Conservation (phyloP, 1,140 invertebrate genomes). For the Lordiphosa collinella region DNA sequence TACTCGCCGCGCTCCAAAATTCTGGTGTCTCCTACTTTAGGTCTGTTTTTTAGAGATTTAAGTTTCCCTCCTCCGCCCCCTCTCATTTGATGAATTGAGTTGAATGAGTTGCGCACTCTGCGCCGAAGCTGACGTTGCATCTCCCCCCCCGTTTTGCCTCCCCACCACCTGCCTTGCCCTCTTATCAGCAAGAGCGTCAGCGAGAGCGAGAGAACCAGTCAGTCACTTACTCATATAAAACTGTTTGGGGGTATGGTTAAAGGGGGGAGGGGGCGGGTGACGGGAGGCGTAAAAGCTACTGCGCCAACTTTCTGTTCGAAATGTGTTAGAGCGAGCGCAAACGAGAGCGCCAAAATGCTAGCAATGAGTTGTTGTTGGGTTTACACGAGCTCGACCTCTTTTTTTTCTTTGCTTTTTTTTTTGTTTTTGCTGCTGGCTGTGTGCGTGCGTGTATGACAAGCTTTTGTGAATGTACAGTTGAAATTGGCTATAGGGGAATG, state of each 20-base stretch:
- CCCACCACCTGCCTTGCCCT: background rate
- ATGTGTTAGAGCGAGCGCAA: constrained; percentile 73
- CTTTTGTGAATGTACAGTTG: constrained; percentile 54
- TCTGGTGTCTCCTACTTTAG: constrained; percentile 33
- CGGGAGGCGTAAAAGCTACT: constrained; percentile 44
- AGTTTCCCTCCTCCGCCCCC: constrained; percentile 35
- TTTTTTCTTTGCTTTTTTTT: constrained; percentile 23
- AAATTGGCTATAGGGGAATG: constrained; percentile 36
- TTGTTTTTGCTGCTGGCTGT: constrained; percentile 5
- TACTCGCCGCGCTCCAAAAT: constrained; percentile 52
- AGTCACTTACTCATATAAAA: constrained; percentile 5
- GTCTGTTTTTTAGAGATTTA: constrained; percentile 64
- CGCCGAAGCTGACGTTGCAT: constrained; percentile 19
- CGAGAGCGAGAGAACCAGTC: constrained; percentile 43
- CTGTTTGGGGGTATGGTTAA: background rate
- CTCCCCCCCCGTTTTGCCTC: background rate
- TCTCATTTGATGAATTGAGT: constrained; percentile 65
- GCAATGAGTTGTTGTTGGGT: constrained; percentile 47
- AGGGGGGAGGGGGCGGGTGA: background rate
- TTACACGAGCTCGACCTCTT: constrained; percentile 75
- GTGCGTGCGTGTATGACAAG: constrained; percentile 1
- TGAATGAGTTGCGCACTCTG: constrained; percentile 66
- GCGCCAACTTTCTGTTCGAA: constrained; percentile 53
- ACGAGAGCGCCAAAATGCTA: constrained; percentile 54
- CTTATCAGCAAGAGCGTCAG: constrained; percentile 44